Base-by-base conservation (phyloP, 2,888 invertebrate species). In the Drosophila siamana region DNA sequence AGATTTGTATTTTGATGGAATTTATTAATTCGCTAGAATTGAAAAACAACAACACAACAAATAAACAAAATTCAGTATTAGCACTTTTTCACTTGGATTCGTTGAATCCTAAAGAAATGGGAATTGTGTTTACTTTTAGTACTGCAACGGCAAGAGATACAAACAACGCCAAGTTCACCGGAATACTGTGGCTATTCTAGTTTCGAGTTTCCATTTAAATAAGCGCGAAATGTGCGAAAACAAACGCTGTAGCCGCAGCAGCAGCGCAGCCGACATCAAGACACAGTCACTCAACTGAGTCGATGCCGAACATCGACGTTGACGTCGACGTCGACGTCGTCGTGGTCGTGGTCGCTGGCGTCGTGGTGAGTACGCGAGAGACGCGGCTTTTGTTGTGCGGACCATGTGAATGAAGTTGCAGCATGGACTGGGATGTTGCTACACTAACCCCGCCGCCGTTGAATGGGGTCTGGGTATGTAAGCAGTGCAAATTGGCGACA, bases 131-230 rank as follows among this genome's bases (percentile, higher is more conserved):
- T 86, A 89, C 85, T 84, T 83, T 71, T 52, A 74, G 82, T 85
- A 86, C 79, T 84, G 79, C 84, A 78, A 86, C 79, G 90, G 88
- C 90, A 89, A 85, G 69, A 69, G 91, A 86, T 91, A 85, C 83
- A 80, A 89, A 89, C 91, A 80, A 91, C 90, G 79, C 85, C 78
- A 86, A 89, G 87, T 87, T 90, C 90, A 90, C 90, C 92, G 91
- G 89, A 90, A 91, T 91, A 92, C 92, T 92, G 91, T 91, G 90
- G 86, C 88, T 78, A 91, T 92, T 92, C 92, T 91, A 82, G 89
- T 79, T 84, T 83, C 85, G 83, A 84, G 89, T 91, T 91, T 89
- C 88, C 86, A 89, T 92, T 75, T 92, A 91, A 92, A 92, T 92
- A 92, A 91, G 77, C 88, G 77, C 88, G 48, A 79, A 87, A 73